Base-by-base conservation (phyloP, 2,797 vertebrate genomes). In the Pangasius macronema region DNA sequence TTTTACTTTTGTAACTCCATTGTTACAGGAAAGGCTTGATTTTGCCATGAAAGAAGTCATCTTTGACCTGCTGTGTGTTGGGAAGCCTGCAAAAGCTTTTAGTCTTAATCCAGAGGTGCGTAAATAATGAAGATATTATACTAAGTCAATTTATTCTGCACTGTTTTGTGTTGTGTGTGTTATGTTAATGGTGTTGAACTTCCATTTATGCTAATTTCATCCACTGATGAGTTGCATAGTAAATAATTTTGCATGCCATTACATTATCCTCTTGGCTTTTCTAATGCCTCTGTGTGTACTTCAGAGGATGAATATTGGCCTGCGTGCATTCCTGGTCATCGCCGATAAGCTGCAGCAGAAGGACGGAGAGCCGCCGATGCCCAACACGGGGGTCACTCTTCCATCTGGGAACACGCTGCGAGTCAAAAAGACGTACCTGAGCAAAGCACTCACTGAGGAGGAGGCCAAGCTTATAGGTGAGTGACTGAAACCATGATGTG, bases 241-340 rank as follows among this genome's bases (percentile, higher is more conserved):
- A 18, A 33, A 36, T 36, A 30, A 18, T 8, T 33, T 49, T 27
- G 70, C 14, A 16, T 3, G 76, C 20, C 1, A 30, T 53, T 53
- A 18, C 3, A 9, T 59, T 53, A 59, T 27, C 33, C 22, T 80
- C 33, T 57, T 79, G n/a, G 14, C 1, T 55, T 53, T 81, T 20
- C 53, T 24, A 14, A 22, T 81, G 20, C 22, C 55, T 16, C 0
- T 77, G 36, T 82, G 13, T 82, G 46, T 68, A 67, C 14, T 36
- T 22, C 93, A 99, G 99, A 97, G 98, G 93, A 99, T 99, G 98
- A 99, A 99, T 95, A 99, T 99, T 49, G 99, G 98, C 90, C 94
- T 99, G 85, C 95, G 99, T 92, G 98, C 98, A 0, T 99, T 99
- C 94, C 95, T 99, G 94, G 98, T 99, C 82, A 98, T 99, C 91